phyloP scores from a whole-genome alignment of 2,113 vertebrate species.

The Tupaia chinensis region DNA sequence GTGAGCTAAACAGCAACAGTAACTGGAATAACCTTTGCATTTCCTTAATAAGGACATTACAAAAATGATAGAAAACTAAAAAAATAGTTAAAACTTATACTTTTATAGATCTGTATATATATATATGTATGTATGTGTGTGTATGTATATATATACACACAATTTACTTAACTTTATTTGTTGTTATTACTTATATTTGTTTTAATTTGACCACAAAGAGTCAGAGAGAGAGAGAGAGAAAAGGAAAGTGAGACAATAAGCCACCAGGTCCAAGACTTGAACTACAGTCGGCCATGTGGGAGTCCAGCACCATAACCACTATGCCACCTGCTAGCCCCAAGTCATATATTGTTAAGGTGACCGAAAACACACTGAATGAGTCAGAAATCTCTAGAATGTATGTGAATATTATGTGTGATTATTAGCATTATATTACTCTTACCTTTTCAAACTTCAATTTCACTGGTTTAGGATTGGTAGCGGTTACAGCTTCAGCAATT shows the following conservation, averaged over 20 bases:
- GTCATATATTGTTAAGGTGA: not conserved
- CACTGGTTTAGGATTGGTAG: conserved; percentile 97
- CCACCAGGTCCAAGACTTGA: too few species aligned
- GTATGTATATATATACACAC: too few species aligned
- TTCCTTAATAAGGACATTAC: conserved; percentile 24
- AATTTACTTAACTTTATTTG: too few species aligned
- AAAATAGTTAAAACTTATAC: conserved; percentile 25
- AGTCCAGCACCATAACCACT: too few species aligned
- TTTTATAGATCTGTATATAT: not conserved
- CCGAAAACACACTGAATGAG: conserved; percentile 21
- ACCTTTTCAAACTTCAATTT: conserved; percentile 99
- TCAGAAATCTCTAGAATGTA: not conserved
- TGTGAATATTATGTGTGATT: not conserved
- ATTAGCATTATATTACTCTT: conserved; percentile 71
- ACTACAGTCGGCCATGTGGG: too few species aligned
- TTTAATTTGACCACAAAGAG: too few species aligned
- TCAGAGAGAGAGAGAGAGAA: too few species aligned
- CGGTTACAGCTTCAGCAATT: conserved; percentile 98
- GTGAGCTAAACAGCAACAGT: not conserved
- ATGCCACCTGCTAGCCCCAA: too few species aligned
- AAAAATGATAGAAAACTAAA: conserved; percentile 31
- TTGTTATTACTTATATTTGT: too few species aligned
- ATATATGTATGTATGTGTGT: too few species aligned
- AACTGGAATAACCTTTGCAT: conserved; percentile 12
- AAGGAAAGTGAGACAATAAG: too few species aligned